Percentiles rank a stretch among this genome's conserved stretches.
Evolutionary conservation across 2,113 vertebrate genomes (phyloP).

Genomic region (Hyperopisus bebe): DNA sequence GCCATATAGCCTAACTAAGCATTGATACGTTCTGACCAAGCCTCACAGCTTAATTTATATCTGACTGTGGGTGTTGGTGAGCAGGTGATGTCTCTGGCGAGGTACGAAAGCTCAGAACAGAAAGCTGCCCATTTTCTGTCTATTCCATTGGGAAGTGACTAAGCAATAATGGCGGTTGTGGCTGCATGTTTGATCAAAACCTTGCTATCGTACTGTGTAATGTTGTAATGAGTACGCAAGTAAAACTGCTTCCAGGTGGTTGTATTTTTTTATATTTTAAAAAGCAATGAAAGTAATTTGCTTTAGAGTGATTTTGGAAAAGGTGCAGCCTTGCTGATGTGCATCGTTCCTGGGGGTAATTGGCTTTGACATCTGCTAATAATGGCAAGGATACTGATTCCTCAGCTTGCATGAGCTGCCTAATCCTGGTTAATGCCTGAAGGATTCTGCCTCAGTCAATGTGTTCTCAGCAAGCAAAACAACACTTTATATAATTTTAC

Average conservation of each 20-base stretch:
- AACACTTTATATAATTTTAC: constrained; percentile 44
- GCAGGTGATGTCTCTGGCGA: not conserved
- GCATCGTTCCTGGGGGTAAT: constrained; percentile 58
- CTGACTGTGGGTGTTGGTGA: not conserved
- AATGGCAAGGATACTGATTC: constrained; percentile 60
- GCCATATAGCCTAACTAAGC: not conserved
- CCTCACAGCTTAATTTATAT: not conserved
- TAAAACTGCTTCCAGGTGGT: constrained; percentile 18
- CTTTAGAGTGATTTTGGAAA: constrained; percentile 46
- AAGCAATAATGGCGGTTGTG: not conserved
- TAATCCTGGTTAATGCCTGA: constrained; percentile 57
- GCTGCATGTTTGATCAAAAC: not conserved
- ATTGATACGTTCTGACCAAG: not conserved
- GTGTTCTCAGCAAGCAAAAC: constrained; percentile 43
- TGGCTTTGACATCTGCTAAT: constrained; percentile 62
- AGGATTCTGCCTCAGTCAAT: constrained; percentile 62
- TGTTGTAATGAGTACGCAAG: constrained; percentile 8
- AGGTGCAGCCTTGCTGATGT: constrained; percentile 35
- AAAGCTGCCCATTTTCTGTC: not conserved
- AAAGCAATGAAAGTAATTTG: constrained; percentile 42
- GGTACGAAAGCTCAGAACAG: not conserved
- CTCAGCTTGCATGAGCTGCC: constrained; percentile 59
- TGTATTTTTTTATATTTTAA: constrained; percentile 44
- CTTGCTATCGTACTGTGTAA: not conserved
- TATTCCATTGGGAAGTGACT: not conserved